phyloP scores from a whole-genome alignment of 2,113 vertebrate species.

The Calonectris borealis region DNA sequence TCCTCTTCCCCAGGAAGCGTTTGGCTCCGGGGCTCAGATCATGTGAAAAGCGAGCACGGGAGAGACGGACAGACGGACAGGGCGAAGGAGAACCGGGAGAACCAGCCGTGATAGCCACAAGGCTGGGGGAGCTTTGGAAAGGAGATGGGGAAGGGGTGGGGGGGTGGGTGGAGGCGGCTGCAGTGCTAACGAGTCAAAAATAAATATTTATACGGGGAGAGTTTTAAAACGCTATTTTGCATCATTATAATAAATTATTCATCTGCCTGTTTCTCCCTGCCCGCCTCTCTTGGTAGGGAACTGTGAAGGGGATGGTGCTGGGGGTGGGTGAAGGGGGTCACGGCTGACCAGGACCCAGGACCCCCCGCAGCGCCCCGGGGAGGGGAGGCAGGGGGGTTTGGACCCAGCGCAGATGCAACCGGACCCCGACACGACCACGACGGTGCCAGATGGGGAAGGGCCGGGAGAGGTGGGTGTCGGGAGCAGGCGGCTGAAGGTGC shows the following conservation, averaged over 20 bases:
- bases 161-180: background rate
- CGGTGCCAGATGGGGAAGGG: background rate
- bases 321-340: background rate
- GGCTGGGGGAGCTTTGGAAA: background rate
- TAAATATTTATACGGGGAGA: constrained; percentile 71
- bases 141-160: background rate
- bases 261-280: constrained; percentile 40
- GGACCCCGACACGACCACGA: accelerated
- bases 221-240: constrained; percentile 64
- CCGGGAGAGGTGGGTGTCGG: background rate
- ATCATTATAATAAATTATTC: constrained; percentile 74
- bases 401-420: background rate
- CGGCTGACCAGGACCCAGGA: background rate
- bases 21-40: constrained; percentile 6
- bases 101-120: background rate
- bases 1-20: constrained; percentile 49
- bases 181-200: constrained; percentile 55
- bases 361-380: background rate
- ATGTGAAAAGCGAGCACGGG: background rate
- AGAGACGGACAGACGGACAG: background rate
- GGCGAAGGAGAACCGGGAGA: background rate
- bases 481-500: background rate
- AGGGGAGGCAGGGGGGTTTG: background rate
- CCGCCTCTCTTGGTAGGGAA: background rate
- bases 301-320: background rate